Conservation (phyloP, 2,797 vertebrate species). For the Tarsius wallacei region DNA sequence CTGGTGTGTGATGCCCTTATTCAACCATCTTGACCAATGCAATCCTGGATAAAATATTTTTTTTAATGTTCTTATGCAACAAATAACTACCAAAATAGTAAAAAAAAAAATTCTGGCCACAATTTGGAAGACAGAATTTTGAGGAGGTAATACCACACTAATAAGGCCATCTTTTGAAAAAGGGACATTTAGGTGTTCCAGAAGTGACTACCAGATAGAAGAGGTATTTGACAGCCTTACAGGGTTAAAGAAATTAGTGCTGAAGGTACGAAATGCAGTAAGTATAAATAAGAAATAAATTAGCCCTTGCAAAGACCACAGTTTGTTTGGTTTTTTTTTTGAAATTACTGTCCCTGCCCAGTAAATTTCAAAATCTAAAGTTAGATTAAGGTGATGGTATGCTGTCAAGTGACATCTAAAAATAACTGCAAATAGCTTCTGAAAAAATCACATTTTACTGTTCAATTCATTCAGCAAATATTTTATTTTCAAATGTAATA, state of each 20-base stretch:
- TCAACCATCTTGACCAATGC: no score
- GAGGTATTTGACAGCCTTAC: background rate
- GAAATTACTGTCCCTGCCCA: background rate
- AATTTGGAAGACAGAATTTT: background rate
- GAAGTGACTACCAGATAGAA: background rate
- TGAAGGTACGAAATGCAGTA: background rate
- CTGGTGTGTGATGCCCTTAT: no score
- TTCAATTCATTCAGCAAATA: background rate
- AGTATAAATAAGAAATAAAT: background rate
- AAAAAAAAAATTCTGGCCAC: background rate
- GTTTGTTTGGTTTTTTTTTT: no score
- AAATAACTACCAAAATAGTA: background rate
- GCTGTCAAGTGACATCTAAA: background rate
- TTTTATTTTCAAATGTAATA: background rate
- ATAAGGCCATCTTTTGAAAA: background rate
- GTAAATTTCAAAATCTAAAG: background rate
- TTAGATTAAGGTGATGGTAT: background rate
- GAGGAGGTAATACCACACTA: background rate
- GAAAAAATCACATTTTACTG: background rate
- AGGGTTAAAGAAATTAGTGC: background rate
- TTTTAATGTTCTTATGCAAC: background rate
- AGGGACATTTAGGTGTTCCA: fast-evolving
- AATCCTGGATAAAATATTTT: background rate
- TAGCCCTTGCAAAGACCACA: background rate
- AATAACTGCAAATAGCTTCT: background rate